Base-by-base conservation (phyloP, 2,888 invertebrate genomes). In the Nemotelus nigrinus region DNA sequence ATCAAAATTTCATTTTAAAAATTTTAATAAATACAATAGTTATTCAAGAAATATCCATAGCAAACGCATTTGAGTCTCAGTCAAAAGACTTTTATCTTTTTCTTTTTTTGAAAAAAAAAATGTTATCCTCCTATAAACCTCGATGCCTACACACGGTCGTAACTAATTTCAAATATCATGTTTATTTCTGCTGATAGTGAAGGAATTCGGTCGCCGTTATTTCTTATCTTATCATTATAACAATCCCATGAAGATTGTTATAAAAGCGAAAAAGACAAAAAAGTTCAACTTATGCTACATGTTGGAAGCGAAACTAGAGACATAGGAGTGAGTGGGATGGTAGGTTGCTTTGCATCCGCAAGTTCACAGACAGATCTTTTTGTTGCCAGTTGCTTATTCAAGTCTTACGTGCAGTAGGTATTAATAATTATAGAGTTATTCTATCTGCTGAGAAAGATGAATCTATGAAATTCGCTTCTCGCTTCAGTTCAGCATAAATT, bases 211-310 rank as follows among this genome's bases (percentile, higher is more conserved):
- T 53, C 70, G 70, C 3, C 41, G 53, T n/a, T 48, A 25, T 60
- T 63, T 60, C 47, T 74, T 74, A 74, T 74, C 74, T 74, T 74
- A 74, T 74, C 74, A 45, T 74, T 6, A 45, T 47, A 50, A 3
- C 74, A 57, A 74, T 74, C 74, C 74, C 74, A 74, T 74, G 74
- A 74, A 63, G 53, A 67, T 48, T 67, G 67, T 50, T 67, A n/a
- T 8, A 50, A 67, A 48, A 50, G 50, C 3, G 57, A 53, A 39
- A 8, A 39, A 43, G 53, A 47, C 43, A 50, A 70, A 55, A 43
- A 70, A 55, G 6, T 70, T 7, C 47, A 53, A 70, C 43, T 70
- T 70, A 55, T 55, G 70, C 44, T 70, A 55, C 70, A 55, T 65
- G 25, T 55, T n/a, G 70, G 44, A 41, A 44, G 3, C 41, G 43